These are phyloP conservation scores for Corythornis vintsioides DNA, from an alignment of 2,113 vertebrate genomes.

Conservation along the genomic window DNA sequence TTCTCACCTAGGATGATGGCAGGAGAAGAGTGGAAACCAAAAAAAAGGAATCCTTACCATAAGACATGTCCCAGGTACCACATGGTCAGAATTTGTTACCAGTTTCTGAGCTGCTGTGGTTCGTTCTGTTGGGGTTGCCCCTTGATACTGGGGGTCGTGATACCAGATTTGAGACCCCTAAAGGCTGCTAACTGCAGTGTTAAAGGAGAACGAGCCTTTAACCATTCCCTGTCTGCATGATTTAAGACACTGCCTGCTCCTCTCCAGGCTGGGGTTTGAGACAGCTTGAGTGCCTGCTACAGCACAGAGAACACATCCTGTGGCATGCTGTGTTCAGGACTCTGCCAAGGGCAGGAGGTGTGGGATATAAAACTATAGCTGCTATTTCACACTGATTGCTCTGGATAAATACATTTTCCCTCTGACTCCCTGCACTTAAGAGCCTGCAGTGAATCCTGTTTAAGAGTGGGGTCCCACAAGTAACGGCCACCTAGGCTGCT, in stretches of 20 bases:
- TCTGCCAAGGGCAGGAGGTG: background rate
- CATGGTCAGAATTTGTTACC: background rate
- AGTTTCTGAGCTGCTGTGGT: conserved; percentile 27
- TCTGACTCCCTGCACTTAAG: background rate
- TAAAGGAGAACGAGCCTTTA: conserved; percentile 19
- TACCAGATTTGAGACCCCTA: background rate
- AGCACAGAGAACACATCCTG: background rate
- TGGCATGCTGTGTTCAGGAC: background rate
- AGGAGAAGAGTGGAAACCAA: background rate
- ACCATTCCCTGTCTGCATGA: background rate
- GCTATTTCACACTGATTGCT: background rate
- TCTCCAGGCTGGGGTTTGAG: background rate
- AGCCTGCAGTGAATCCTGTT: background rate
- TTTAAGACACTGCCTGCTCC: background rate
- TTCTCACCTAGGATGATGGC: background rate
- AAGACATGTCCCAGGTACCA: background rate
- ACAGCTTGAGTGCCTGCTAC: background rate
- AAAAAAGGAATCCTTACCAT: background rate
- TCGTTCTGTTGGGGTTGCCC: background rate
- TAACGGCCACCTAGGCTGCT: background rate
- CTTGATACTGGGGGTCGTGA: background rate
- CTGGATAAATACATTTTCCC: background rate
- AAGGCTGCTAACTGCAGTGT: background rate
- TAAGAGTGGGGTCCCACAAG: background rate
- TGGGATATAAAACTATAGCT: conserved; percentile 7